A percentile compares a stretch with the other conserved stretches of the same genome.
Evolutionary conservation across 2,113 vertebrate species (phyloP).

Genomic region (Chaetodon trifascialis): DNA sequence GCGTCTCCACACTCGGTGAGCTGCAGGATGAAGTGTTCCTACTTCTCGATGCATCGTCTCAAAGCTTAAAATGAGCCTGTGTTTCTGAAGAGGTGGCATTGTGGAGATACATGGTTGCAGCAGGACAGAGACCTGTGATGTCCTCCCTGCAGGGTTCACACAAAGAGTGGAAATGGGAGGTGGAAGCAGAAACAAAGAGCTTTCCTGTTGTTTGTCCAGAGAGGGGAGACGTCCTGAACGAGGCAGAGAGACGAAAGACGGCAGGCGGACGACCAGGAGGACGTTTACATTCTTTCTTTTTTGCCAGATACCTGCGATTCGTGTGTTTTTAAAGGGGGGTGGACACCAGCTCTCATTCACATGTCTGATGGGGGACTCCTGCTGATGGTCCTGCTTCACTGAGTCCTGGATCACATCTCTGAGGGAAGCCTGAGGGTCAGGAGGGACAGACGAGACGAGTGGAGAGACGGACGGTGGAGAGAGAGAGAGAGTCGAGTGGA

Average conservation of each 20-base stretch:
- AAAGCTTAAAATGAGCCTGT: too few relatives aligned
- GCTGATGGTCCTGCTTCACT: constrained; percentile 21
- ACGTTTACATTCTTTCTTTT: constrained; percentile 9
- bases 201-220: constrained; percentile 76
- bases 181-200: constrained; percentile 68
- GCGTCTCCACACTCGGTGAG: neutral
- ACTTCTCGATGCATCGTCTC: neutral
- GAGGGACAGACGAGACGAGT: neutral
- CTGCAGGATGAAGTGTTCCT: neutral
- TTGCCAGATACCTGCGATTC: too few relatives aligned
- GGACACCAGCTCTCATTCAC: constrained; percentile 47
- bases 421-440: constrained; percentile 22
- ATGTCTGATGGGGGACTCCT: constrained; percentile 43
- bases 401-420: constrained; percentile 20
- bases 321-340: neutral
- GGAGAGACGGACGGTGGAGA: constrained; percentile 18
- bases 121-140: constrained; percentile 40
- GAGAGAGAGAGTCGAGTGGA: constrained; percentile 30
- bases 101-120: constrained; percentile 14
- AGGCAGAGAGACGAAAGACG: constrained; percentile 2
- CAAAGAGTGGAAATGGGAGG: constrained; percentile 82
- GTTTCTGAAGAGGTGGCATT: neutral
- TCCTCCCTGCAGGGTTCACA: constrained; percentile 40
- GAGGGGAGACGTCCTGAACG: constrained; percentile 16
- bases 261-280: constrained; percentile 10